Percentiles rank a stretch among this genome's conserved stretches.
phyloP scores from a whole-genome alignment of 2,888 invertebrate species.

The Oscheius onirici region DNA sequence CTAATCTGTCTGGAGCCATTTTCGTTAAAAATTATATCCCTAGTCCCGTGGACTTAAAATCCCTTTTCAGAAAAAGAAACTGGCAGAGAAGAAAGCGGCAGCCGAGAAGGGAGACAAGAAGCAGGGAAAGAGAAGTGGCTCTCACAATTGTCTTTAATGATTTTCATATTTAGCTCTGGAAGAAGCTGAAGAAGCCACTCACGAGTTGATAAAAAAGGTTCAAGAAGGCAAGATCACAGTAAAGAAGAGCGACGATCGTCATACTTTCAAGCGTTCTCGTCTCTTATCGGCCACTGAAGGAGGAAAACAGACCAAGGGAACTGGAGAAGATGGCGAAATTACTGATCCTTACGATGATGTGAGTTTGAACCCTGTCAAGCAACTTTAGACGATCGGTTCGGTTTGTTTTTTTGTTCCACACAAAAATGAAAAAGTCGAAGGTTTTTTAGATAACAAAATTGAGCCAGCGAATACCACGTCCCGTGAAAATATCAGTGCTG shows the following conservation, averaged over 20 bases:
- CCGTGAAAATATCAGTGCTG: no score
- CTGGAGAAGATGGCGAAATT: constrained; percentile 27
- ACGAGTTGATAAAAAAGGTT: constrained; percentile 48
- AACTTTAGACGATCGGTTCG: no score
- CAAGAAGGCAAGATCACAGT: constrained; percentile 49
- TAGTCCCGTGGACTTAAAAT: neutral
- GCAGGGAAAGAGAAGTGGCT: constrained; percentile 12
- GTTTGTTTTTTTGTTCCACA: no score
- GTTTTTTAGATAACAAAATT: no score
- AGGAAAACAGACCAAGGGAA: neutral
- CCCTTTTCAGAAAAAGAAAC: neutral
- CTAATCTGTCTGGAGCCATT: neutral
- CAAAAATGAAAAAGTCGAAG: no score
- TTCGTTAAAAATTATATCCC: neutral
- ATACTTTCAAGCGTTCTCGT: constrained; percentile 43
- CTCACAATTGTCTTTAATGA: neutral
- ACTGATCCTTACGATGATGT: constrained; percentile 17
- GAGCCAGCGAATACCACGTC: no score
- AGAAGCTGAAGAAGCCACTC: constrained; percentile 42
- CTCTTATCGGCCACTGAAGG: constrained; percentile 3
- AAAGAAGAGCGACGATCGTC: constrained; percentile 43
- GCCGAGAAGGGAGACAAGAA: constrained; percentile 8
- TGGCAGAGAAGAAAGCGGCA: constrained; percentile 20
- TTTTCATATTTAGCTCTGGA: constrained; percentile 34
- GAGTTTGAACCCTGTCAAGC: no score